These are phyloP conservation scores for Tridacna crocea DNA, from an alignment of 2,888 invertebrate genomes.

Conservation along the genomic window DNA sequence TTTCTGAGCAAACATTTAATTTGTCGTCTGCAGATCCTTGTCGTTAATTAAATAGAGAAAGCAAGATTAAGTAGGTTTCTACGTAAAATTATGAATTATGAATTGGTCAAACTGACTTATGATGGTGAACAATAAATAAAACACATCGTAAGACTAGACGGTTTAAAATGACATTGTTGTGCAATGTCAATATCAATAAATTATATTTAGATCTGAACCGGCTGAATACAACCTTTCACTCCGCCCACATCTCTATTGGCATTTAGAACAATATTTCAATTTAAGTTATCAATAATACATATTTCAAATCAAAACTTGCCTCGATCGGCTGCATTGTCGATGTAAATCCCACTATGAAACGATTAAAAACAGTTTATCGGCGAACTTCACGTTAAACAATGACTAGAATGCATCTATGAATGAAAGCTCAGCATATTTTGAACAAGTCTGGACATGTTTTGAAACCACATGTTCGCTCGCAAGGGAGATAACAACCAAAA, in stretches of 20 bases:
- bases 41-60: no score
- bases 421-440: slow-evolving; percentile 59
- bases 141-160: no score
- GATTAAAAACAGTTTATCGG: slow-evolving; percentile 19
- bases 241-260: not conserved
- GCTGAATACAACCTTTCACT: no score
- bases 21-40: no score
- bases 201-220: no score
- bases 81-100: no score
- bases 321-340: slow-evolving; percentile 36
- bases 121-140: no score
- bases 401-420: slow-evolving; percentile 28
- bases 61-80: no score
- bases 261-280: not conserved
- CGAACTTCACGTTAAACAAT: slow-evolving; percentile 2
- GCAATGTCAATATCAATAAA: no score
- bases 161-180: no score
- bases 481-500: slow-evolving; percentile 58
- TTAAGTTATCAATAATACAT: not conserved
- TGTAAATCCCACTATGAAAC: slow-evolving; percentile 37
- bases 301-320: slow-evolving; percentile 17
- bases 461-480: slow-evolving; percentile 45
- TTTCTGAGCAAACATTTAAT: no score
- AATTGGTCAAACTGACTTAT: no score
- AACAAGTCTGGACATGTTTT: slow-evolving; percentile 58